Percentiles rank a stretch among this genome's conserved stretches.
phyloP scores from a whole-genome alignment of 2,888 invertebrate genomes.

The Onthophagus sagittarius region DNA sequence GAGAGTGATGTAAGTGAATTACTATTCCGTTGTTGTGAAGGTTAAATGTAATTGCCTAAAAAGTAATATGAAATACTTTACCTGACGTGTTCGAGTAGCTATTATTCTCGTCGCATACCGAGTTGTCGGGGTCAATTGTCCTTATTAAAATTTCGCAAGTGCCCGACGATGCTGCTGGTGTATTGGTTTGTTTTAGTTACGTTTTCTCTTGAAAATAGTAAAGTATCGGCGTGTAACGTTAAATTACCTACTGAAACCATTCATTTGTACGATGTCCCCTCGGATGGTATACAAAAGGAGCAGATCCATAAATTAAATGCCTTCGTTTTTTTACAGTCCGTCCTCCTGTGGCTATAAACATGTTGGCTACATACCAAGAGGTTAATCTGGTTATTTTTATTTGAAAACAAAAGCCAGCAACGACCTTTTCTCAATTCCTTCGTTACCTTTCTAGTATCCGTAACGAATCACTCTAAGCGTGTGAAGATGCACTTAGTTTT shows the following conservation, averaged over 20 bases:
- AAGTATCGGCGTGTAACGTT: not conserved
- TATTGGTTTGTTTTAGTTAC: not conserved
- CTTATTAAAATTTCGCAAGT: not conserved
- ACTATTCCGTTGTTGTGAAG: not conserved
- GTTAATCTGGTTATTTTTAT: constrained; percentile 14
- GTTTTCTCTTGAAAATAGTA: not conserved
- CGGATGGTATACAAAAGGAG: constrained; percentile 6
- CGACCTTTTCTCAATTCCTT: constrained; percentile 11
- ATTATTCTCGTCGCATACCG: constrained; percentile 1
- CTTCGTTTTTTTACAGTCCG: not conserved
- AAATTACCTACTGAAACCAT: not conserved
- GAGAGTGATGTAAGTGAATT: constrained; percentile 6
- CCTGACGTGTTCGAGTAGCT: not conserved
- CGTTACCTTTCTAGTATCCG: constrained; percentile 10
- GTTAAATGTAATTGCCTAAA: constrained; percentile 11
- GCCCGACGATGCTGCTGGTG: not conserved
- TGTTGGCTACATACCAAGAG: constrained; percentile 13
- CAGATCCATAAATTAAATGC: constrained; percentile 11
- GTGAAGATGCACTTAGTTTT: not conserved
- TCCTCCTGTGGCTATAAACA: constrained; percentile 11
- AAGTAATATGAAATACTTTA: constrained; percentile 12
- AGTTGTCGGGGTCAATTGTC: not conserved
- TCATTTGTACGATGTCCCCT: constrained; percentile 7
- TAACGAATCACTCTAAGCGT: constrained; percentile 8
- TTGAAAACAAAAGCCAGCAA: constrained; percentile 12